These are phyloP conservation scores for Hoplostethus mediterraneus DNA, from an alignment of 2,797 vertebrate species.

Conservation along the genomic window DNA sequence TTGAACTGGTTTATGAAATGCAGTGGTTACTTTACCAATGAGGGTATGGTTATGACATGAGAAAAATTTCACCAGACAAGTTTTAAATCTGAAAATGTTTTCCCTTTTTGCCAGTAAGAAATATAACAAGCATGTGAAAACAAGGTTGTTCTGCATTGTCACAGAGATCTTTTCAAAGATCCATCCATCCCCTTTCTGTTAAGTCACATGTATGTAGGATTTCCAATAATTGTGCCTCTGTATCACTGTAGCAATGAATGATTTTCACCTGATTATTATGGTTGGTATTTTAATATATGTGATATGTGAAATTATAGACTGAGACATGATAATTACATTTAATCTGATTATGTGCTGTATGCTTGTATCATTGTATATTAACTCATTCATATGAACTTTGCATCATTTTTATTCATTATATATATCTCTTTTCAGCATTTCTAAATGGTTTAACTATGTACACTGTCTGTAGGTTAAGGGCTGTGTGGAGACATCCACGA, in stretches of 20 bases:
- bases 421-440: too few relatives aligned
- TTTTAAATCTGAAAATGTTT: background rate
- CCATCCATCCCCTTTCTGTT: background rate
- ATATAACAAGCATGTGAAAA: background rate
- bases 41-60: background rate
- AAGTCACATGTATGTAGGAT: conserved; percentile 20
- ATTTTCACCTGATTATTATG: conserved; percentile 13
- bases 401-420: too few relatives aligned
- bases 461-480: too few relatives aligned
- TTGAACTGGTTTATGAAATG: too few relatives aligned
- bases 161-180: too few relatives aligned
- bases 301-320: too few relatives aligned
- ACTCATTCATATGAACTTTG: too few relatives aligned
- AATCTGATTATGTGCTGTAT: too few relatives aligned
- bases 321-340: too few relatives aligned
- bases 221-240: conserved; percentile 23
- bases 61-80: background rate
- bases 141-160: background rate
- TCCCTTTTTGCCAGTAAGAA: background rate
- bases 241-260: conserved; percentile 7
- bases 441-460: too few relatives aligned
- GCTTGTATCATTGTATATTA: too few relatives aligned
- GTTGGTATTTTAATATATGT: conserved; percentile 9
- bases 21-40: background rate
- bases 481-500: too few relatives aligned